Conservation (phyloP, 2,113 vertebrate genomes). For the Cervus canadensis region DNA sequence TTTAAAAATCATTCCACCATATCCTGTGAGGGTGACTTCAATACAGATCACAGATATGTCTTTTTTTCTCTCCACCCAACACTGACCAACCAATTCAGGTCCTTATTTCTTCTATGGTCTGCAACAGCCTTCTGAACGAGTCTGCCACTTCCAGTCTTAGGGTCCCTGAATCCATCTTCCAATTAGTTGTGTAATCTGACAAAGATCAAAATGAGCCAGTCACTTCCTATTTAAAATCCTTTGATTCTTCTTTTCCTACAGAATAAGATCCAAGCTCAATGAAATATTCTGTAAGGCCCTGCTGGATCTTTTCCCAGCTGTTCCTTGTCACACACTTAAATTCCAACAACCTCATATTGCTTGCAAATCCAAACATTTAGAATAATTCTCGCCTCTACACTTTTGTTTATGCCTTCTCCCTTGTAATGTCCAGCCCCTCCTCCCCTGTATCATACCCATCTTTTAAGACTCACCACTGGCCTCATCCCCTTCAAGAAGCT, state of each 20-base stretch:
- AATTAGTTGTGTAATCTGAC: background rate
- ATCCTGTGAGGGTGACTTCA: background rate
- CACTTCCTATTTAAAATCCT: conserved; percentile 42
- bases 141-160: background rate
- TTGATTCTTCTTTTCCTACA: background rate
- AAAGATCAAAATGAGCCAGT: conserved; percentile 8
- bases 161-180: background rate
- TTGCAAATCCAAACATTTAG: background rate
- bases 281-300: background rate
- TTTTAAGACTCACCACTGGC: background rate
- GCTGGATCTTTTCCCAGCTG: background rate
- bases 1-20: background rate
- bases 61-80: background rate
- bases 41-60: background rate
- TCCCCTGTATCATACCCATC: background rate
- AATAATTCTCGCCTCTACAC: background rate
- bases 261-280: background rate
- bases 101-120: background rate
- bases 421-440: background rate
- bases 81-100: background rate
- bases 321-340: background rate
- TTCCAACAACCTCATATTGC: background rate
- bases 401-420: background rate
- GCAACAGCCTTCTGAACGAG: conserved; percentile 1
- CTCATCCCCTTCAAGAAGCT: background rate